Conservation (phyloP, 2,797 vertebrate genomes). For the Remorina albescens region DNA sequence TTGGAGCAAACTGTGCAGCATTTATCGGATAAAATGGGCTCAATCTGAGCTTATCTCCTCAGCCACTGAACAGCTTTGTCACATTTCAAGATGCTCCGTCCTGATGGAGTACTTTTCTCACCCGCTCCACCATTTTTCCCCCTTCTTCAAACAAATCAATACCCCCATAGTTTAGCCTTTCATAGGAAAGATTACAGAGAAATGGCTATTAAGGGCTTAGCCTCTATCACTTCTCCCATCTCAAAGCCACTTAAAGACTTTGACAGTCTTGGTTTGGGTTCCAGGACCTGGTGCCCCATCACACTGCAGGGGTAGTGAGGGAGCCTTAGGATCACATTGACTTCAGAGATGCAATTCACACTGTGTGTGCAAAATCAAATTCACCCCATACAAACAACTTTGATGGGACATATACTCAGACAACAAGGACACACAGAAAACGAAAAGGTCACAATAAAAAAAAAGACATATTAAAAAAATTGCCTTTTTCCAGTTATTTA, state of each 20-base stretch:
- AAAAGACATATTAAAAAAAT: slow-evolving; percentile 51
- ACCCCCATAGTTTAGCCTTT: slow-evolving; percentile 88
- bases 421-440: slow-evolving; percentile 53
- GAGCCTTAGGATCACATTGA: slow-evolving; percentile 64
- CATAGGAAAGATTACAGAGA: slow-evolving; percentile 91
- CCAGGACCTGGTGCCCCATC: slow-evolving; percentile 76
- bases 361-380: slow-evolving; percentile 35
- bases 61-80: slow-evolving; percentile 86
- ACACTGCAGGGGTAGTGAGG: slow-evolving; percentile 70
- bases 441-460: no score
- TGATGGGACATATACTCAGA: slow-evolving; percentile 61
- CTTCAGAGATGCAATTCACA: slow-evolving; percentile 54
- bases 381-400: slow-evolving; percentile 49
- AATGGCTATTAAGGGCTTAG: slow-evolving; percentile 90
- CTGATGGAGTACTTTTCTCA: slow-evolving; percentile 86
- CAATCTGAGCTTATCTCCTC: slow-evolving; percentile 85
- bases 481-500: slow-evolving; percentile 57
- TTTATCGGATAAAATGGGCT: slow-evolving; percentile 82
- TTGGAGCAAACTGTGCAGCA: slow-evolving; percentile 68
- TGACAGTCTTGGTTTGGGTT: slow-evolving; percentile 82
- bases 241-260: slow-evolving; percentile 88
- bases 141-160: slow-evolving; percentile 87
- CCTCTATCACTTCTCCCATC: slow-evolving; percentile 87
- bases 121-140: slow-evolving; percentile 67
- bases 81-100: slow-evolving; percentile 87